Base-by-base conservation (phyloP, 2,797 vertebrate genomes). In the Sebastiscus tertius region DNA sequence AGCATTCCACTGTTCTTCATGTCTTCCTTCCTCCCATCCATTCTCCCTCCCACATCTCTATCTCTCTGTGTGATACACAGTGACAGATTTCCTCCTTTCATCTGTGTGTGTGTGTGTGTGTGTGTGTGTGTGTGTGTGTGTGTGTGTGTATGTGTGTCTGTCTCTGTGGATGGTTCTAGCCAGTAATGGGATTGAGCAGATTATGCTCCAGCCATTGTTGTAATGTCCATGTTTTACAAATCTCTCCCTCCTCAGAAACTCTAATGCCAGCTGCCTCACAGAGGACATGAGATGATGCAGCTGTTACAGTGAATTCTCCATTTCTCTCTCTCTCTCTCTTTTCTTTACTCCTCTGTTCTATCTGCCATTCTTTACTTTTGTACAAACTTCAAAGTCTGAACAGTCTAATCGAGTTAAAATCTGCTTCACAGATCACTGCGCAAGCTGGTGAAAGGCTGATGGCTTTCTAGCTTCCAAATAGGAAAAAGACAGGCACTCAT, bases 181-280 rank as follows among this genome's bases (percentile, higher is more conserved):
- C 88, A 76, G 86, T 93, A 93, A 93, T 93, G 86, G 91, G 93
- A 93, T 94, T 94, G 87, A 69, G 82, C 79, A 93, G 94, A 93
- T 92, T 93, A 92, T 84, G 81, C 84, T 91, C 54, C 69, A 75
- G 62, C 88, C 72, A 87, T 91, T 93, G 89, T 93, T 93, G 91
- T 92, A 92, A 93, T 89, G 91, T 93, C 89, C 91, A 83, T 93
- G 92, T 93, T 93, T 91, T 88, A 92, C 93, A 93, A 93, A 93
- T 93, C 90, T 87, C 87, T 79, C 83, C 84, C 77, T 89, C 70
- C 73, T 88, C 84, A 76, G 81, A 81, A 79, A 79, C 80, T 69
- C 55, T 55, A 58, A 81, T 79, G 85, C 87, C 86, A 80, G 81
- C 87, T 75, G 81, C 74, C 82, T 75, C 67, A 62, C 78, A 66